Evolutionary conservation across 2,888 invertebrate species (phyloP).

Genomic region (Thelaira solivaga): DNA sequence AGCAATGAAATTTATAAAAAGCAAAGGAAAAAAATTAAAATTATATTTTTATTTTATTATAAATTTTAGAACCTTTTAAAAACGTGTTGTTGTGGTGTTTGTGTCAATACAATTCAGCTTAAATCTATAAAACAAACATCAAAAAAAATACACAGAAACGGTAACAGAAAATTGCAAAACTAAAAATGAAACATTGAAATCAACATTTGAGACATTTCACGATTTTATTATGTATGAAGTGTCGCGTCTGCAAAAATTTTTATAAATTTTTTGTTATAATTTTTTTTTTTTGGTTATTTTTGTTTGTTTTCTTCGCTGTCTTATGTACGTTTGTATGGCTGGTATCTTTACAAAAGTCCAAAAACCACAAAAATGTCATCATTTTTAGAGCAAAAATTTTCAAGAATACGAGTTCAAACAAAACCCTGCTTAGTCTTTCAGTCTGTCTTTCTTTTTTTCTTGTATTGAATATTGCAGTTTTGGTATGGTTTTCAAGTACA

Average conservation of each 20-base stretch:
- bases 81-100: constrained; percentile 55
- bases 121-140: constrained; percentile 41
- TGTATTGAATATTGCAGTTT: constrained; percentile 37
- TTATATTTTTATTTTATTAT: constrained; percentile 61
- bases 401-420: constrained; percentile 38
- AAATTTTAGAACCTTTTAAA: constrained; percentile 62
- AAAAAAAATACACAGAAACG: constrained; percentile 4
- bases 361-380: constrained; percentile 62
- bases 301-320: neutral
- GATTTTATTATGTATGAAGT: constrained; percentile 66
- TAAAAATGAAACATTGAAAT: constrained; percentile 52
- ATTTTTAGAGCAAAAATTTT: constrained; percentile 58
- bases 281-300: constrained; percentile 12
- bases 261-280: constrained; percentile 44
- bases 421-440: constrained; percentile 13
- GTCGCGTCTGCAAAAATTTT: constrained; percentile 64
- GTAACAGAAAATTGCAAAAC: neutral
- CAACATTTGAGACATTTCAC: constrained; percentile 65
- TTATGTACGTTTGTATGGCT: constrained; percentile 18
- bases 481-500: constrained; percentile 41
- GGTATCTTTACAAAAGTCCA: constrained; percentile 43
- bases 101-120: constrained; percentile 48
- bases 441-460: constrained; percentile 23
- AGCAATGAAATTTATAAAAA: constrained; percentile 27
- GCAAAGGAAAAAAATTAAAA: neutral